These are phyloP conservation scores for Genyomyrus donnyi DNA, from an alignment of 2,113 vertebrate genomes.

Conservation along the genomic window DNA sequence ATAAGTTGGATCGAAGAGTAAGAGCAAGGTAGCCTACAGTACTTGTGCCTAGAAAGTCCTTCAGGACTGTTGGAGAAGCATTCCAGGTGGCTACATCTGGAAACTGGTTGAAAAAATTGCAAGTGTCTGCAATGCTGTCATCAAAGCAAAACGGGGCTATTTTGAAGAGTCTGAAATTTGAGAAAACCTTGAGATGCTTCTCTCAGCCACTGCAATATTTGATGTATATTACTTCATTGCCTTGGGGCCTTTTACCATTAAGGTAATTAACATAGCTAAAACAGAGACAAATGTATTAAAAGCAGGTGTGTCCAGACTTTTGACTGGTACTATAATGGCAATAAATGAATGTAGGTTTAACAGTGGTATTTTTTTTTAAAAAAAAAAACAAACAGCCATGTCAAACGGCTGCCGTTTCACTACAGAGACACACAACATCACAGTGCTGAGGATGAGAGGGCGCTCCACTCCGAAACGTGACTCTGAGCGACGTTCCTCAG, in stretches of 20 bases:
- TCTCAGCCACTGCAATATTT: background rate
- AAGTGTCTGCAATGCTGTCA: background rate
- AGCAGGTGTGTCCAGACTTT: background rate
- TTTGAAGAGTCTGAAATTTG: background rate
- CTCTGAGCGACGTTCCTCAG: conserved; percentile 18
- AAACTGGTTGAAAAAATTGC: background rate
- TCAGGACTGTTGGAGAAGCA: background rate
- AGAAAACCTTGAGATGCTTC: background rate
- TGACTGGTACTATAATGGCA: background rate
- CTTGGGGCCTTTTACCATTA: background rate
- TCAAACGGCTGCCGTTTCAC: conserved; percentile 5
- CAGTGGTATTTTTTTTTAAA: background rate
- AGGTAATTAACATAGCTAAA: background rate
- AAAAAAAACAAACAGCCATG: background rate
- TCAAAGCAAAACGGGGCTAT: background rate
- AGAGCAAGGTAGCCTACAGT: background rate
- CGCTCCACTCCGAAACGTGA: conserved; percentile 16
- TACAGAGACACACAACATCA: background rate
- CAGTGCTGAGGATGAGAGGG: conserved; percentile 25
- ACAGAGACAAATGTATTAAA: background rate
- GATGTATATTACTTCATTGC: background rate
- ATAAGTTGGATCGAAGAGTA: background rate
- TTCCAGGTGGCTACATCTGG: background rate
- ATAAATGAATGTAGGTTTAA: conserved; percentile 30
- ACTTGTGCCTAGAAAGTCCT: background rate